phyloP scores from a whole-genome alignment of 1,140 invertebrate species.

The Neelides sp. region DNA sequence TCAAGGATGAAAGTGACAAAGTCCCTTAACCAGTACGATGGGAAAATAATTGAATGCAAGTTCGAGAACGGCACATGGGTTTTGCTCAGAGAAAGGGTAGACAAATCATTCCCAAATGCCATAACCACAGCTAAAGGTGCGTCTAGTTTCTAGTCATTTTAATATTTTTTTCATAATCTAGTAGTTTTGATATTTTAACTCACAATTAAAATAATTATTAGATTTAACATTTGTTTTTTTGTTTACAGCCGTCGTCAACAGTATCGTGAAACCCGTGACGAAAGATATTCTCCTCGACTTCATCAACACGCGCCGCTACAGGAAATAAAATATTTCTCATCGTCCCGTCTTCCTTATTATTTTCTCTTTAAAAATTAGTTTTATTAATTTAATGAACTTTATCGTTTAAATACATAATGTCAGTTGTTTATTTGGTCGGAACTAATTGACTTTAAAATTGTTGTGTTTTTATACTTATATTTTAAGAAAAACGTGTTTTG shows the following conservation, averaged over 20 bases:
- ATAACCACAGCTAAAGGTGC: constrained; percentile 63
- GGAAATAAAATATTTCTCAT: constrained; percentile 10
- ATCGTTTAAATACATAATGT: no score
- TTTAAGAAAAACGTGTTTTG: no score
- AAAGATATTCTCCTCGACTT: constrained; percentile 60
- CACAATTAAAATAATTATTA: neutral
- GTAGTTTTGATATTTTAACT: constrained; percentile 3
- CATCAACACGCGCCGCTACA: constrained; percentile 48
- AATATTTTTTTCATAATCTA: neutral
- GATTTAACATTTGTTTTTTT: constrained; percentile 14
- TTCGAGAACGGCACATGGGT: constrained; percentile 59
- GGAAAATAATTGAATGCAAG: constrained; percentile 94
- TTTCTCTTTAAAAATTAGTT: neutral
- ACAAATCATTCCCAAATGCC: constrained; percentile 93
- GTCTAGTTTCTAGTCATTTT: constrained; percentile 9
- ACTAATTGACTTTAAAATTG: no score
- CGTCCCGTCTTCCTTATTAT: neutral
- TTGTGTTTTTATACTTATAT: no score
- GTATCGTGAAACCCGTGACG: constrained; percentile 63
- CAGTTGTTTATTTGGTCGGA: no score
- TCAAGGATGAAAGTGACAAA: constrained; percentile 62
- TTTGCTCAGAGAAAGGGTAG: constrained; percentile 90
- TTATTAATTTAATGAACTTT: no score
- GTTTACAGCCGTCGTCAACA: constrained; percentile 39
- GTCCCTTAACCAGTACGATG: constrained; percentile 61